These are phyloP conservation scores for Meriones psammophilus DNA, from an alignment of 2,797 vertebrate species.

Conservation along the genomic window DNA sequence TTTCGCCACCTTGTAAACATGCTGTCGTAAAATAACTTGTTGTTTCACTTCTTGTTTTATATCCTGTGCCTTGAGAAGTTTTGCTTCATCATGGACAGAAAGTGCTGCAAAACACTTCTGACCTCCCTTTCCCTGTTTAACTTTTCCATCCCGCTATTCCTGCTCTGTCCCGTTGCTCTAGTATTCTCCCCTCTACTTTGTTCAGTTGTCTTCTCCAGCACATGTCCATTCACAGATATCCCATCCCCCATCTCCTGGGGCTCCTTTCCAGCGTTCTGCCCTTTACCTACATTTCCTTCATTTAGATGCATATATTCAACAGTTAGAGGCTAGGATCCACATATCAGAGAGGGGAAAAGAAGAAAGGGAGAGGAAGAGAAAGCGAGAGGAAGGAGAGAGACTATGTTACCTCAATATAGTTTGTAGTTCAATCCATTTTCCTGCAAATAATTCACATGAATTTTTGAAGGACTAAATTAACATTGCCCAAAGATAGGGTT, in stretches of 20 bases:
- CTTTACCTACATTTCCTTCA: background rate
- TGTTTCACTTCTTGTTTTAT: background rate
- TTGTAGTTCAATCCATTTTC: background rate
- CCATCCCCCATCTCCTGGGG: background rate
- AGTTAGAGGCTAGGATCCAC: background rate
- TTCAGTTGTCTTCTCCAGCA: background rate
- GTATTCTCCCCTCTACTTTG: background rate
- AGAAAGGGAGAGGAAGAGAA: background rate
- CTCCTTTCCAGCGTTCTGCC: background rate
- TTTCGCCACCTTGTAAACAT: background rate
- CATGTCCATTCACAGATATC: background rate
- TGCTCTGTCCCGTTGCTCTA: background rate
- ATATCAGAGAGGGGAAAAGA: background rate
- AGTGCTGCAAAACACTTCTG: background rate
- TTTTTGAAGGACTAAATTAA: background rate
- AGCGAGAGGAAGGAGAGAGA: background rate
- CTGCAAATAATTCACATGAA: background rate
- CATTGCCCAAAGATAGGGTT: conserved; percentile 19
- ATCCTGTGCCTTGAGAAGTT: background rate
- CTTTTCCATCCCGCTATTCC: background rate
- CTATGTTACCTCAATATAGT: background rate
- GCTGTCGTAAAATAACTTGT: background rate
- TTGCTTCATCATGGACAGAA: background rate
- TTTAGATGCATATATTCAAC: background rate
- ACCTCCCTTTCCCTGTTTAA: background rate